These are phyloP conservation scores for Pantherophis alleghaniensis DNA, from an alignment of 2,797 vertebrate genomes.

Conservation along the genomic window DNA sequence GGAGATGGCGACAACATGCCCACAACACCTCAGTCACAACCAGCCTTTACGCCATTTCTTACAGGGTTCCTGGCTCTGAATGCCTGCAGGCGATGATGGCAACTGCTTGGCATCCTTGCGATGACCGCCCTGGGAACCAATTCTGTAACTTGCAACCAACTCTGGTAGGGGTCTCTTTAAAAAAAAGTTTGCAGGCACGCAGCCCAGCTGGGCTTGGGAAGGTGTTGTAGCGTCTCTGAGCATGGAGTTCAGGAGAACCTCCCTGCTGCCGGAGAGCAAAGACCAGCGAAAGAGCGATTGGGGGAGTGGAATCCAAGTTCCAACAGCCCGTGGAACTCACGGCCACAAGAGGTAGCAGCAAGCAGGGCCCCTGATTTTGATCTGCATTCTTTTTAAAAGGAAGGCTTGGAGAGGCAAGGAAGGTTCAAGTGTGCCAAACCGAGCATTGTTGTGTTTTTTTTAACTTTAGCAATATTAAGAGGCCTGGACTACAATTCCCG, in stretches of 20 bases:
- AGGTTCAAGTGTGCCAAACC: neutral
- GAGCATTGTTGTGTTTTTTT: neutral
- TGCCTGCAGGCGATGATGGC: neutral
- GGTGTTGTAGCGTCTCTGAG: neutral
- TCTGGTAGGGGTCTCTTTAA: neutral
- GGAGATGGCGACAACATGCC: neutral
- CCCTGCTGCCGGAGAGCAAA: neutral
- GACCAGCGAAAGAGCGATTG: neutral
- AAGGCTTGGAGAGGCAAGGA: neutral
- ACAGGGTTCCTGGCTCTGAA: neutral
- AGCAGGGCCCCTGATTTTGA: too few species aligned
- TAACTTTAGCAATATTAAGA: neutral
- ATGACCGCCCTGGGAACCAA: neutral
- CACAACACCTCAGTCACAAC: rapidly evolving
- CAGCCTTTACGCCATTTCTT: neutral
- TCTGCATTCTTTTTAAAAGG: neutral
- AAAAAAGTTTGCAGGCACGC: neutral
- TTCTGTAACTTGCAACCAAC: neutral
- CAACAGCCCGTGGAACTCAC: neutral
- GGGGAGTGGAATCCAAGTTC: too few species aligned
- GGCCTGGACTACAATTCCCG: neutral
- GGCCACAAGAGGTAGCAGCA: neutral
- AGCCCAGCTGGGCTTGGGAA: neutral
- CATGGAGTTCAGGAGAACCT: too few species aligned
- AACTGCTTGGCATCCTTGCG: neutral